A percentile compares a stretch with the other conserved stretches of the same genome.
Evolutionary conservation across 2,888 invertebrate species (phyloP).

Genomic region (Polyommatus icarus): DNA sequence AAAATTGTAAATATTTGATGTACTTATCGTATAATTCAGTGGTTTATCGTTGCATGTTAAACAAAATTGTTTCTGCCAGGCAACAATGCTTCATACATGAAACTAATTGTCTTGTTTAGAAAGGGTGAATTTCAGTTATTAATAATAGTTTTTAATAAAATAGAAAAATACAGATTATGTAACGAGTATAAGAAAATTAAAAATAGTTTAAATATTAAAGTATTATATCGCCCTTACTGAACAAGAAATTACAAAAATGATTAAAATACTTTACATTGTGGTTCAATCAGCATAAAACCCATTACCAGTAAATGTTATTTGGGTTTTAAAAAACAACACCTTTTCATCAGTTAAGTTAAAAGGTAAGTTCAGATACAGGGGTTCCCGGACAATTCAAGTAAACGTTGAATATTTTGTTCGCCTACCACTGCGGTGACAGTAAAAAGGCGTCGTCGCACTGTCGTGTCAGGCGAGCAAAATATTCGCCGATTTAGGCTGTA

Average conservation of each 20-base stretch:
- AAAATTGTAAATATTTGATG: not conserved
- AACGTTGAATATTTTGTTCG: too few relatives aligned
- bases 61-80: not conserved
- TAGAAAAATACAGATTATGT: not conserved
- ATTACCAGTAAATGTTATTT: not conserved
- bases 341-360: too few relatives aligned
- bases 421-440: too few relatives aligned
- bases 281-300: not conserved
- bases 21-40: not conserved
- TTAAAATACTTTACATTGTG: not conserved
- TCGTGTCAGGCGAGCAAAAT: too few relatives aligned
- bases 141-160: not conserved
- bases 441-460: too few relatives aligned
- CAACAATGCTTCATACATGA: not conserved
- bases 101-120: not conserved
- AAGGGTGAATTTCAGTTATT: not conserved
- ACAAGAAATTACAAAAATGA: not conserved
- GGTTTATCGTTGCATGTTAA: not conserved
- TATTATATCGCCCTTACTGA: constrained; percentile 3
- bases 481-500: too few relatives aligned
- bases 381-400: not conserved
- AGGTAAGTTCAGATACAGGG: not conserved
- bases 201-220: not conserved
- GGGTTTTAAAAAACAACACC: too few relatives aligned
- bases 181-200: not conserved